Percentiles rank a stretch among this genome's conserved stretches.
Evolutionary conservation across 2,113 vertebrate species (phyloP).

Genomic region (Echinops telfairi): DNA sequence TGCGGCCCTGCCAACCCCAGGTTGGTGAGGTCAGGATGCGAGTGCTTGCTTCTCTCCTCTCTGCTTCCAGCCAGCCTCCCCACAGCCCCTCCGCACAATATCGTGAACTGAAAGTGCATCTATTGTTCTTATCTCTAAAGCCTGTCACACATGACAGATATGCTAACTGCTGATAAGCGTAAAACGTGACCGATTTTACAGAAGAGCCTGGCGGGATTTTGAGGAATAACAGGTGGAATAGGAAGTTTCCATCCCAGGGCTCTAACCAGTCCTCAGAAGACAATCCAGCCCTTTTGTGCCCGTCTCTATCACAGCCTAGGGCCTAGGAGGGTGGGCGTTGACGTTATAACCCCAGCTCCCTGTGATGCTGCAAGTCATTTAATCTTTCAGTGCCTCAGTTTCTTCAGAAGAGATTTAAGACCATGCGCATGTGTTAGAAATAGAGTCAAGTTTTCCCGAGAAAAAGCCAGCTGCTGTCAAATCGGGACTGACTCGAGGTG

Average conservation of each 20-base stretch:
- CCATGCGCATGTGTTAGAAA: neutral
- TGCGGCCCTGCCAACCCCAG: neutral
- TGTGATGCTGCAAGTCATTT: neutral
- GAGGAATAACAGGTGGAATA: neutral
- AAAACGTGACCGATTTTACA: neutral
- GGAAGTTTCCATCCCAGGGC: neutral
- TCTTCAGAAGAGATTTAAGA: slow-evolving; percentile 3
- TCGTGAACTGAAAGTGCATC: neutral
- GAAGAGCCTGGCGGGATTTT: neutral
- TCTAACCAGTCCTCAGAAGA: neutral
- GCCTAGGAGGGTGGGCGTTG: neutral
- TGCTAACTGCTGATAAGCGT: neutral
- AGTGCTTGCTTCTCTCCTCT: neutral
- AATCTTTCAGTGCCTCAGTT: neutral
- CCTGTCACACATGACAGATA: neutral
- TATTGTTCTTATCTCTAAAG: slow-evolving; percentile 16
- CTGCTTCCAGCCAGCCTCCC: neutral
- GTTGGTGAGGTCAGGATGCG: neutral
- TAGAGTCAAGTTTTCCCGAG: neutral
- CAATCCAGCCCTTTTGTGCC: neutral
- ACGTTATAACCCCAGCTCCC: neutral
- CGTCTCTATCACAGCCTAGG: neutral
- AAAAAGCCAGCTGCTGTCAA: neutral
- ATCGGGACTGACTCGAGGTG: neutral
- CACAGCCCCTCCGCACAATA: neutral